phyloP scores from a whole-genome alignment of 1,140 invertebrate genomes.

The Drosophila bocki region DNA sequence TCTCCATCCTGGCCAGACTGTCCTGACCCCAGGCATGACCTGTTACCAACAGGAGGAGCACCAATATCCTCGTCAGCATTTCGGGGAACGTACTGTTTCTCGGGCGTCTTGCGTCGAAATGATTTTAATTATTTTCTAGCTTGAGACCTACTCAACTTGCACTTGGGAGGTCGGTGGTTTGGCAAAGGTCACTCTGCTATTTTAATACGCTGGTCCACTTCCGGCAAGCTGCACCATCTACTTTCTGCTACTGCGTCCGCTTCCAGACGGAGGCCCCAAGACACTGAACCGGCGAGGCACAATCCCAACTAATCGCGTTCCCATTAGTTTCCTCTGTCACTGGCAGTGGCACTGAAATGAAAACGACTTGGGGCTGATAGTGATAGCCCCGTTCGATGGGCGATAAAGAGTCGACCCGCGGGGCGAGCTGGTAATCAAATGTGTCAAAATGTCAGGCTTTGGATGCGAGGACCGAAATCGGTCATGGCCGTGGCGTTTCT shows the following conservation, averaged over 20 bases:
- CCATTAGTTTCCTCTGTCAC: conserved; percentile 27
- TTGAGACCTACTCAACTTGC: background rate
- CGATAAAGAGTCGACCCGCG: conserved; percentile 11
- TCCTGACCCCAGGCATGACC: conserved; percentile 1
- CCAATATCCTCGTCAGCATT: conserved; percentile 37
- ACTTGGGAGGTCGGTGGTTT: conserved; percentile 8
- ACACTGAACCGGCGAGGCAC: conserved; percentile 19
- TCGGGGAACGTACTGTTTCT: conserved; percentile 6
- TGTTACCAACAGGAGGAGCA: conserved; percentile 19
- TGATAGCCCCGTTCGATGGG: conserved; percentile 25
- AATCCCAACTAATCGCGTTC: conserved; percentile 68
- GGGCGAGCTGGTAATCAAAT: conserved; percentile 47
- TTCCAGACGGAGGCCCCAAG: conserved; percentile 31
- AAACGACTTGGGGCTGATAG: conserved; percentile 5
- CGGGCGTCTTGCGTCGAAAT: conserved; percentile 23
- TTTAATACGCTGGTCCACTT: conserved; percentile 38
- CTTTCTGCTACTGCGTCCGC: conserved; percentile 26
- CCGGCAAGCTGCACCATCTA: conserved; percentile 34
- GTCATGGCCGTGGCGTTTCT: conserved; percentile 69
- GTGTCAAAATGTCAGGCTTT: conserved; percentile 67
- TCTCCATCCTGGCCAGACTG: conserved; percentile 34
- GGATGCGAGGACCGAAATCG: conserved; percentile 51
- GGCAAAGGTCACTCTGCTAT: conserved; percentile 18
- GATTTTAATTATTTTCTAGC: conserved; percentile 5
- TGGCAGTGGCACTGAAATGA: conserved; percentile 18